Conservation (phyloP, 2,888 invertebrate genomes). For the Clitarchus hookeri region DNA sequence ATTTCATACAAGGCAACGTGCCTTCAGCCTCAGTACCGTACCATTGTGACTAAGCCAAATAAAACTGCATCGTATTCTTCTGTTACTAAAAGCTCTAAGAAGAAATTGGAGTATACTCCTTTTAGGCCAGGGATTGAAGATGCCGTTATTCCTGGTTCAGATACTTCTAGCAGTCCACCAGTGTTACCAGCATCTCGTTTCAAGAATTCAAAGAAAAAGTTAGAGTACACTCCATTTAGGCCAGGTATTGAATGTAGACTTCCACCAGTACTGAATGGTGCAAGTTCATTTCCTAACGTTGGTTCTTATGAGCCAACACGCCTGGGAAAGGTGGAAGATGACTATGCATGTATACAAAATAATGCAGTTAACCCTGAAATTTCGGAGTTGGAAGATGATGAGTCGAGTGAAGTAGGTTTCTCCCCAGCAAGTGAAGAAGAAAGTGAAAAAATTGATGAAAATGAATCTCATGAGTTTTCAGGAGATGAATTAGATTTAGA, state of each 20-base stretch:
- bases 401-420: not conserved
- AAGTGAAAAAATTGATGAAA: not conserved
- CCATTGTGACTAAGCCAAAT: not conserved
- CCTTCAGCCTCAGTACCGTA: not conserved
- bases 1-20: constrained; percentile 43
- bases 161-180: not conserved
- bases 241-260: not conserved
- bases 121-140: constrained; percentile 3
- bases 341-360: not conserved
- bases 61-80: not conserved
- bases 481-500: not conserved
- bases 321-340: not conserved
- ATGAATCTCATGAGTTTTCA: not conserved
- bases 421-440: constrained; percentile 7
- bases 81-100: not conserved
- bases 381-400: constrained; percentile 9
- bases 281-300: not conserved
- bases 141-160: not conserved
- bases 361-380: not conserved
- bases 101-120: constrained; percentile 8
- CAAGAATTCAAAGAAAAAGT: constrained; percentile 1
- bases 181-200: not conserved
- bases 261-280: not conserved
- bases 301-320: not conserved
- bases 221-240: not conserved